Evolutionary conservation across 2,888 invertebrate species (phyloP).

Genomic region (Lasius platythorax): DNA sequence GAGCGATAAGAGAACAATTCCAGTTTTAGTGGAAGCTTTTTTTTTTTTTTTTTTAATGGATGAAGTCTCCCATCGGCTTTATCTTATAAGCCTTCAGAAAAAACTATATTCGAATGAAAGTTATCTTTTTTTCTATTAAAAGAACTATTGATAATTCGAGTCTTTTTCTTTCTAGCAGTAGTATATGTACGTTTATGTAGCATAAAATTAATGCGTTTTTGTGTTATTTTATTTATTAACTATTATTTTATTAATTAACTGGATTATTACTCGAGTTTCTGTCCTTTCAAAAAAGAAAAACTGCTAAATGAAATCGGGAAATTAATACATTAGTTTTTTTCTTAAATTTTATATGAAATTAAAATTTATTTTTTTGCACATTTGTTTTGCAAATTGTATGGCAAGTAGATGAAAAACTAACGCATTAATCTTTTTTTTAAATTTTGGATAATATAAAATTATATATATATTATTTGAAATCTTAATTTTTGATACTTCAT

Average conservation of each 20-base stretch:
- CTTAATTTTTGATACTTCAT: no score
- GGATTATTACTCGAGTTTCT: neutral
- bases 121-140: constrained; percentile 56
- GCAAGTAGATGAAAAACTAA: neutral
- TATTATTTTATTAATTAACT: neutral
- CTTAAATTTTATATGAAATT: neutral
- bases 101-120: constrained; percentile 76
- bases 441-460: neutral
- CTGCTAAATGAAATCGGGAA: neutral
- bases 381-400: neutral
- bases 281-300: neutral
- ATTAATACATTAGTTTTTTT: constrained; percentile 1
- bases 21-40: constrained; percentile 84
- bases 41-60: constrained; percentile 79
- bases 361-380: neutral
- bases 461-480: no score
- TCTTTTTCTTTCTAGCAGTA: constrained; percentile 58
- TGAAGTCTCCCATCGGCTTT: constrained; percentile 73
- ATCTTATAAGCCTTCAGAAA: constrained; percentile 80
- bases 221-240: neutral
- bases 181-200: constrained; percentile 14
- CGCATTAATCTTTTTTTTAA: neutral
- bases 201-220: constrained; percentile 18
- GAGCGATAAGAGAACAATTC: constrained; percentile 81
- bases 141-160: neutral